Evolutionary conservation across 2,888 invertebrate genomes (phyloP).

Genomic region (Dorcus parallelipipedus): DNA sequence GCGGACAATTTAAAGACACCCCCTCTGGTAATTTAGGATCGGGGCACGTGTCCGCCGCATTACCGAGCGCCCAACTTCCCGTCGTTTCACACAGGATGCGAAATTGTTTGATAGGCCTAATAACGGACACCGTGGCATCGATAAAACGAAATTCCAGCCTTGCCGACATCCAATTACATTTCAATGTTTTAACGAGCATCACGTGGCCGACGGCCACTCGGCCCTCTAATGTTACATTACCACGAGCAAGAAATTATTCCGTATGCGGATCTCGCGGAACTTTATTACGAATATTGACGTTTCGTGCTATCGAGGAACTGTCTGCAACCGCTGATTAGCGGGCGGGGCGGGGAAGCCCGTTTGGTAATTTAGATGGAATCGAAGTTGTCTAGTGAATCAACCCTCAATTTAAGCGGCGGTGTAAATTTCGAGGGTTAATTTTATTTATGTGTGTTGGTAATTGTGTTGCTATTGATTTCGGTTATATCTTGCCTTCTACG

Average conservation of each 20-base stretch:
- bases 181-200: constrained; percentile 3
- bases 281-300: constrained; percentile 2
- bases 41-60: constrained; percentile 41
- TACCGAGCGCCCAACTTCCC: constrained; percentile 33
- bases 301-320: constrained; percentile 1
- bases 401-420: constrained; percentile 32
- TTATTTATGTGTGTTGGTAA: constrained; percentile 10
- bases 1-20: constrained; percentile 40
- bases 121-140: constrained; percentile 17
- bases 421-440: constrained; percentile 13
- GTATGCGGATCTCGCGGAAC: background rate
- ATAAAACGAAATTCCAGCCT: constrained; percentile 19
- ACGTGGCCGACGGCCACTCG: background rate
- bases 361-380: constrained; percentile 43
- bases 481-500: too few relatives aligned
- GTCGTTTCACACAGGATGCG: constrained; percentile 43
- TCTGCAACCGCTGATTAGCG: constrained; percentile 34
- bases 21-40: constrained; percentile 41
- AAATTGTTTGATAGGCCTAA: constrained; percentile 42
- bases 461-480: constrained; percentile 5
- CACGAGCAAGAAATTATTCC: background rate
- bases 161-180: constrained; percentile 4
- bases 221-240: background rate
- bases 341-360: constrained; percentile 32
- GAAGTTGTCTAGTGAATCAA: constrained; percentile 40